Base-by-base conservation (phyloP, 2,888 invertebrate genomes). In the Pterostichus niger region DNA sequence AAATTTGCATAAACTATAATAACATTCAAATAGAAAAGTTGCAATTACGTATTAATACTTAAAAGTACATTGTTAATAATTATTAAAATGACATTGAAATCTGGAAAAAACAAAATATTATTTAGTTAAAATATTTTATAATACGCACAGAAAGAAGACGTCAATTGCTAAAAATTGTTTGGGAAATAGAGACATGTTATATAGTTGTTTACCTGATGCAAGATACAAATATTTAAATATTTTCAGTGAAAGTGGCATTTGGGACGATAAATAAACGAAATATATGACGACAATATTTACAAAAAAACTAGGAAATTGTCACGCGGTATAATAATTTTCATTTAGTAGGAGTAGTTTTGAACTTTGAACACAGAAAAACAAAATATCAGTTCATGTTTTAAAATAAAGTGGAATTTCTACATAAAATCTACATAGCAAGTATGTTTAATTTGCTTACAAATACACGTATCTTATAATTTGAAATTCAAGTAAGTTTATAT, bases 1-100 rank as follows among this genome's bases (percentile, higher is more conserved):
- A 64, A 13, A 64, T 71, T 71, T 44, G 17, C 68, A 68, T 68
- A 68, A 40, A 44, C n/a, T 68, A 68, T 15, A 56, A 56, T 17
- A 56, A 24, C 3, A 24, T 64, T 64, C 35, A 40, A 2, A 68
- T 10, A 68, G 10, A 10, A 68, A 68, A 2, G 44, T 44, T 15
- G 44, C 40, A 44, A 11, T 71, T 71, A 15, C 44, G n/a, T 40
- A 71, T 71, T 71, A 71, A 44, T 17, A 71, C 15, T 56, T 56
- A 6, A 56, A 56, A 17, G n/a, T n/a, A 40, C 15, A 71, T 71
- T 40, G 40, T 11, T 71, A 11, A 9, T 44, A 2, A 44, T 71
- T 71, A 71, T 17, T 71, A 44, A n/a, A 17, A 44, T 68, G 40
- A 24, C 17, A 68, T 68, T 56, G 56, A 56, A 9, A 24, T 3